Base-by-base conservation (phyloP, 2,888 invertebrate species). In the Yponomeuta malinellus region DNA sequence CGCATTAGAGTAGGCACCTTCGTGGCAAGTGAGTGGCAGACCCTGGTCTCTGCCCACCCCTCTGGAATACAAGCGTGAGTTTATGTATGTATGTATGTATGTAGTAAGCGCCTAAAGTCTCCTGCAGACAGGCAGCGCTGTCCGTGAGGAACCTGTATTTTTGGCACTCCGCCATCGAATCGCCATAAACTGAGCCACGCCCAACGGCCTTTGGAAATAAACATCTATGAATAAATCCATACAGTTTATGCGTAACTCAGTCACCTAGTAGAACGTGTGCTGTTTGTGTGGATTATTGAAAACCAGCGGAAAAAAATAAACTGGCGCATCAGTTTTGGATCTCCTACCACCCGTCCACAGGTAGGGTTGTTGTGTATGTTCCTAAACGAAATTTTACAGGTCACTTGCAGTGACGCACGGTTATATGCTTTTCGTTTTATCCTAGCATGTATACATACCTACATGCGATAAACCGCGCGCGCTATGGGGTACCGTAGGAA, bases 311-410 rank as follows among this genome's bases (percentile, higher is more conserved):
- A 33, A 67, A 72, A 75, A 73, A 31, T 76, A 95, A 95, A 91
- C 95, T 96, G 96, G 96, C 96, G 93, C 96, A 96, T 90, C 96
- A 96, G 93, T 96, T 96, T 93, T 96, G 96, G 96, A 96, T 96
- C 85, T 96, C 96, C 74, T 96, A 95, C 91, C 95, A 96, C 93
- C 96, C 96, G 82, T 95, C 95, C 81, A 95, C 95, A 92, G 95
- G 95, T 90, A 82, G 90, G 84, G 75, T 23, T 23, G 23, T 70
- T n/a, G 31, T 67, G 43, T 43, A 67, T 37, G 15, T 67, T 15
- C 43, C 1, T 33, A 31, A 33, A 31, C 12, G 8, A 10, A 31
- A 65, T 29, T 12, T 64, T 64, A 23, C n/a, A 64, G 29, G 3
- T 4, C 29, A 29, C 29, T 10, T 10, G 2, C 6, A 10, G 64